Percentiles rank a stretch among this genome's conserved stretches.
Evolutionary conservation across 2,797 vertebrate genomes (phyloP).

Genomic region (Catamblyrhynchus diadema): DNA sequence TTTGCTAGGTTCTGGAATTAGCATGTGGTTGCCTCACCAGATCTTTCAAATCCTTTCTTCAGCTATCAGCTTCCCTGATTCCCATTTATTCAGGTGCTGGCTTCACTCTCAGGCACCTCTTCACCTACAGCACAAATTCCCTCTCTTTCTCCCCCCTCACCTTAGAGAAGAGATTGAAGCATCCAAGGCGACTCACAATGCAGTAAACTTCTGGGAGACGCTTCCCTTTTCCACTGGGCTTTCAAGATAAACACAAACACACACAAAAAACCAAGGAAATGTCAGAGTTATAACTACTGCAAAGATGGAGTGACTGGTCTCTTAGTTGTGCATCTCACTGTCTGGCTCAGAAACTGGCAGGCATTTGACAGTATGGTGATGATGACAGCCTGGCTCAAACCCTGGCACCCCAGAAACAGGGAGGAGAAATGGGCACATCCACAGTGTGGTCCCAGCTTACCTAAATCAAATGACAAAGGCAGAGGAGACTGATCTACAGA

Average conservation of each 20-base stretch:
- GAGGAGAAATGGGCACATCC: neutral
- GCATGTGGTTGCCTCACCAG: neutral
- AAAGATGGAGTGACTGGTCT: neutral
- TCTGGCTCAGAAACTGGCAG: neutral
- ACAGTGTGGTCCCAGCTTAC: neutral
- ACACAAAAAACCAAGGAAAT: neutral
- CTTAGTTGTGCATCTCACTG: neutral
- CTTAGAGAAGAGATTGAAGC: conserved; percentile 94
- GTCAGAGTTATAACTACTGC: neutral
- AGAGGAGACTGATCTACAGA: neutral
- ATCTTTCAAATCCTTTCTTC: neutral
- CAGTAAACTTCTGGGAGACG: conserved; percentile 87
- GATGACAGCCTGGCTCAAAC: neutral
- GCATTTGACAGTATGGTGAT: neutral
- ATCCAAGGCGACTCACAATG: conserved; percentile 91
- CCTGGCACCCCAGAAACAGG: neutral
- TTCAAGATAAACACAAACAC: conserved; percentile 45
- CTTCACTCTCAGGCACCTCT: neutral
- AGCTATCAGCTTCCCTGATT: neutral
- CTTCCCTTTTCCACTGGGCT: conserved; percentile 83
- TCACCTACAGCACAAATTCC: neutral
- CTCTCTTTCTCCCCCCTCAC: conserved; percentile 60
- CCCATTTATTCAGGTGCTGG: neutral
- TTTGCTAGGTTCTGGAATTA: neutral
- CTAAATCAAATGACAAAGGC: neutral